Evolutionary conservation across 1,140 invertebrate species (phyloP).

Genomic region (Schlechtendalia chinensis): DNA sequence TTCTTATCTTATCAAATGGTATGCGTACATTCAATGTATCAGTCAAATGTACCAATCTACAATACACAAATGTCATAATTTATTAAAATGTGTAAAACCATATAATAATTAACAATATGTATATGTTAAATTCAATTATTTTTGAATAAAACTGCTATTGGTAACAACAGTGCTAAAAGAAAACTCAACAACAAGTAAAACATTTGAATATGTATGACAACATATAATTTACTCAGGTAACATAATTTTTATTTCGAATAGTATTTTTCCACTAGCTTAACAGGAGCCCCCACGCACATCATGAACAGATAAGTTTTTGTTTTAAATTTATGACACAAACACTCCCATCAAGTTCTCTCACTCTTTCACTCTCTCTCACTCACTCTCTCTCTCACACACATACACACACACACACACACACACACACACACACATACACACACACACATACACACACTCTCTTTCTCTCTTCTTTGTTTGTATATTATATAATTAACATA

Average conservation of each 20-base stretch:
- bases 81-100: neutral
- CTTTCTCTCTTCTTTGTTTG: neutral
- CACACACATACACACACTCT: neutral
- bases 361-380: too few relatives aligned
- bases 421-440: too few relatives aligned
- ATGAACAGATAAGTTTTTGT: conserved; percentile 16
- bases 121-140: neutral
- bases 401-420: too few relatives aligned
- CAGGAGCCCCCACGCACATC: conserved; percentile 7
- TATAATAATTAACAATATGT: neutral
- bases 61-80: too few relatives aligned
- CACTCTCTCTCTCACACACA: too few relatives aligned
- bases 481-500: conserved; percentile 16
- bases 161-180: neutral
- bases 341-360: conserved; percentile 1
- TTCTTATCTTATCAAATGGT: too few relatives aligned
- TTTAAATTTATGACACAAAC: conserved; percentile 5
- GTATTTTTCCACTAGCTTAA: neutral
- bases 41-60: too few relatives aligned
- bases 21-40: too few relatives aligned
- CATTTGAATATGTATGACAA: neutral
- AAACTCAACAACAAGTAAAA: neutral
- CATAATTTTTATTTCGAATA: neutral
- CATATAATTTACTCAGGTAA: neutral
- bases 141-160: neutral